phyloP scores from a whole-genome alignment of 2,888 invertebrate species.

The Fragum sueziense region DNA sequence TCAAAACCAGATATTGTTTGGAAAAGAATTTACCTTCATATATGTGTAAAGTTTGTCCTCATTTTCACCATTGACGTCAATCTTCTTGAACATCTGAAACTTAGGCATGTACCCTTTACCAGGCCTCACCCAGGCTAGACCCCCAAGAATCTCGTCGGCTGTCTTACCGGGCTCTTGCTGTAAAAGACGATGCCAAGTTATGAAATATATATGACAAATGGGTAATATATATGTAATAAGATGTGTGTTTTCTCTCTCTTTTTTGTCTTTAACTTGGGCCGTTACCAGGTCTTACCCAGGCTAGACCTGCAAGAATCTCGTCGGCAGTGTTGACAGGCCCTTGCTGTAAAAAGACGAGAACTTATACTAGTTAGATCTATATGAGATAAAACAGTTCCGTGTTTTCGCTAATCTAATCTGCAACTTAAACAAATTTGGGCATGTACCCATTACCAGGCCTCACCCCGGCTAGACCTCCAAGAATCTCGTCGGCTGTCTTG shows the following conservation, averaged over 20 bases:
- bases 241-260: no score
- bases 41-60: constrained; percentile 83
- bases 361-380: no score
- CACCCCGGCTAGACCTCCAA: constrained; percentile 83
- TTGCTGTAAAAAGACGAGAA: no score
- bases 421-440: no score
- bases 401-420: no score
- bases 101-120: constrained; percentile 83
- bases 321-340: constrained; percentile 75
- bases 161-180: constrained; percentile 71
- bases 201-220: no score
- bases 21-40: constrained; percentile 82
- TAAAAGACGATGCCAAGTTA: background rate
- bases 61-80: constrained; percentile 83
- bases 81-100: constrained; percentile 82
- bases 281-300: constrained; percentile 83
- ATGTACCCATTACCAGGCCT: constrained; percentile 83
- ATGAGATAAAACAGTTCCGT: no score
- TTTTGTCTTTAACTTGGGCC: no score
- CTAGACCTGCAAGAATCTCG: constrained; percentile 83
- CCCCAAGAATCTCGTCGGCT: constrained; percentile 83
- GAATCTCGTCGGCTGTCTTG: constrained; percentile 82
- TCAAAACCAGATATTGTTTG: no score
- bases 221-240: no score
- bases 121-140: constrained; percentile 83